These are phyloP conservation scores for Dipus sagitta DNA, from an alignment of 2,797 vertebrate species.

Conservation along the genomic window DNA sequence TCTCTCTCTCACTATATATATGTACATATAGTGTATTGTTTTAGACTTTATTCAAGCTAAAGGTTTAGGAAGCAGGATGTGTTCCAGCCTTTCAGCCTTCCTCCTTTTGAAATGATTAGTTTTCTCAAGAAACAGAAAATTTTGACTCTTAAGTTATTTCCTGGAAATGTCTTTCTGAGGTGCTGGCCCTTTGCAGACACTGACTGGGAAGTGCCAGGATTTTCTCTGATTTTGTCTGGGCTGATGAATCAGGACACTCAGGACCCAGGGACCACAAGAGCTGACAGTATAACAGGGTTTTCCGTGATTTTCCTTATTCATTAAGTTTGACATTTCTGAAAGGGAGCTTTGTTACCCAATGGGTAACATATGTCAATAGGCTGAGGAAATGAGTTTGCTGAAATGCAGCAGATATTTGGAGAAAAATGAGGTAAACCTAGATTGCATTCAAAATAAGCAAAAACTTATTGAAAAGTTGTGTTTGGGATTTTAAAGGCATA, in stretches of 20 bases:
- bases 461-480: conserved; percentile 13
- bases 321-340: conserved; percentile 74
- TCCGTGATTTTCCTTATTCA: conserved; percentile 58
- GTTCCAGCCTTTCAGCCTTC: not conserved
- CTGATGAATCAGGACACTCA: conserved; percentile 28
- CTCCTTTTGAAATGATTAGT: not conserved
- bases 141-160: conserved; percentile 17
- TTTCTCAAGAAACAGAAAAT: not conserved
- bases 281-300: conserved; percentile 28
- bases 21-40: not conserved
- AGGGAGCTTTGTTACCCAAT: conserved; percentile 51
- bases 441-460: conserved; percentile 39
- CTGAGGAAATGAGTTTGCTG: conserved; percentile 49
- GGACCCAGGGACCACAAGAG: not conserved
- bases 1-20: too few relatives aligned
- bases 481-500: not conserved
- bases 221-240: not conserved
- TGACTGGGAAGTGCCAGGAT: not conserved
- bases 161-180: conserved; percentile 18
- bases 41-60: not conserved
- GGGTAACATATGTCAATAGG: conserved; percentile 22
- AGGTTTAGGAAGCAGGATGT: not conserved
- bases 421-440: conserved; percentile 31
- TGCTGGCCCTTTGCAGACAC: not conserved
- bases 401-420: not conserved